Evolutionary conservation across 2,797 vertebrate genomes (phyloP).

Genomic region (Avahi laniger): DNA sequence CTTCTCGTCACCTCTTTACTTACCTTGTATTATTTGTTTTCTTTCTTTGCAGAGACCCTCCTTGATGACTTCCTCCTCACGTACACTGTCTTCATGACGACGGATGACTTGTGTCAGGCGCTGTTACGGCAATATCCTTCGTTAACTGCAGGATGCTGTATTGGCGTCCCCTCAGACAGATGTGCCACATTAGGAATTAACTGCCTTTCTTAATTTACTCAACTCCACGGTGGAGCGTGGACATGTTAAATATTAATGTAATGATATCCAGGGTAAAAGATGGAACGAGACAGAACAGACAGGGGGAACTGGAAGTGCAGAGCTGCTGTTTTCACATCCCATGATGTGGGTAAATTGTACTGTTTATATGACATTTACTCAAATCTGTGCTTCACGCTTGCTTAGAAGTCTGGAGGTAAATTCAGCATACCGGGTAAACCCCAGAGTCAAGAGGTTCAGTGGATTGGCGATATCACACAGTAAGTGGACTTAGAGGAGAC

Average conservation of each 20-base stretch:
- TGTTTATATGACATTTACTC: not conserved
- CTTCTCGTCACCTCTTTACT: not conserved
- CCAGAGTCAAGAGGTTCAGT: not conserved
- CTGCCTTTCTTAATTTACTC: constrained; percentile 72
- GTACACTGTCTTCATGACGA: constrained; percentile 98
- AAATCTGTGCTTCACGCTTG: not conserved
- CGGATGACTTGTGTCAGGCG: constrained; percentile 96
- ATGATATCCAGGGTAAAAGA: not conserved
- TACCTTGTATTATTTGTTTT: constrained; percentile 57
- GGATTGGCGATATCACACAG: not conserved
- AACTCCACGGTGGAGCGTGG: not conserved
- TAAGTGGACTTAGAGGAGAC: not conserved
- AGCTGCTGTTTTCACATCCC: not conserved
- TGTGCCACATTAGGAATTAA: constrained; percentile 65
- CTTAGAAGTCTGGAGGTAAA: not conserved
- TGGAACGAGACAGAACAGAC: not conserved
- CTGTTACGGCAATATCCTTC: constrained; percentile 98
- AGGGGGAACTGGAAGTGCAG: not conserved
- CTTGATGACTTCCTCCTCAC: constrained; percentile 98
- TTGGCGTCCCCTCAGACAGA: constrained; percentile 29
- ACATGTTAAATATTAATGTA: constrained; percentile 55
- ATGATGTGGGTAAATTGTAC: not conserved
- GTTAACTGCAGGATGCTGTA: constrained; percentile 14
- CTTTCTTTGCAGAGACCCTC: constrained; percentile 90
- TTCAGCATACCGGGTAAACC: not conserved